Base-by-base conservation (phyloP, 2,113 vertebrate species). In the Onychorhynchus coronatus region DNA sequence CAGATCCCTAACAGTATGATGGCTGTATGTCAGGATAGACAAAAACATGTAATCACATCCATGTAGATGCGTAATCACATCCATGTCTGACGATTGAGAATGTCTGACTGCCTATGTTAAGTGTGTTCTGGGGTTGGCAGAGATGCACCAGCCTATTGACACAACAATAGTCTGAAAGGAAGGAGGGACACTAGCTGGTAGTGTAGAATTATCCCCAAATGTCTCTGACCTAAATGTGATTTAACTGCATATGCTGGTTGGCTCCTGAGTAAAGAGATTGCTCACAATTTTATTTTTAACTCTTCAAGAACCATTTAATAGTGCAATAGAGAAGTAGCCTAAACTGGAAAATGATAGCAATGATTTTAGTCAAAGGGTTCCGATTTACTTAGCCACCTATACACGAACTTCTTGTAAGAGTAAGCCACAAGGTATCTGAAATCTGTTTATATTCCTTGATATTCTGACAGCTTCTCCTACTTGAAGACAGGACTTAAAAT, bases 341-440 rank as follows among this genome's bases (percentile, higher is more conserved):
- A 46, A 88, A 80, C 16, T 56, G 16, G 20, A 73, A 86, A 65
- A 68, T 12, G 0, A 35, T 55, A 47, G 6, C 12, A 73, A 22
- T 4, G 3, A 42, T 77, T 53, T 59, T 71, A 61, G 55, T 55
- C 24, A 66, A 59, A 85, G 14, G 18, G 27, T 18, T 84, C 42
- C 2, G 2, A 11, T 66, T 80, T 88, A 41, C 22, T 79, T 41
- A 65, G 8, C 12, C 17, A 44, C 1, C 12, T 88, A 27, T 21
- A 70, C 16, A 27, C 0, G 0, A 88, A 13, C 5, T 52, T 56
- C 12, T 37, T 55, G 8, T 41, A 71, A 71, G 6, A 67, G 2
- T 28, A 53, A 41, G 7, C n/a, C 61, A 10, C 23, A 68, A 83
- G 6, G 8, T 56, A 24, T 24, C 23, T 55, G 24, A 80, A 73